Percentiles rank a stretch among this genome's conserved stretches.
These are phyloP conservation scores for Enteromius argenteus DNA, from an alignment of 2,797 vertebrate genomes.

Conservation along the genomic window DNA sequence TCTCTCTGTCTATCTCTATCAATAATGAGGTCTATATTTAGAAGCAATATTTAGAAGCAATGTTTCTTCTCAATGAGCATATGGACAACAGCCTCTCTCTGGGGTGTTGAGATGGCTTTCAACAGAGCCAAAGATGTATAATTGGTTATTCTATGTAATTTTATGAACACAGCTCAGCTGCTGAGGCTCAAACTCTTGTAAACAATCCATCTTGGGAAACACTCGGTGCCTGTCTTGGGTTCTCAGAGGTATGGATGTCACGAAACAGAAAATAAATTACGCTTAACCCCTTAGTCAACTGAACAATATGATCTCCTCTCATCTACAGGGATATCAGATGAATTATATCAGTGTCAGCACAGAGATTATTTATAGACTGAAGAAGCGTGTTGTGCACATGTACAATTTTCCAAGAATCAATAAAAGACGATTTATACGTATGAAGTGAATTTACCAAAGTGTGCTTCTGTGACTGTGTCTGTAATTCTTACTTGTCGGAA, in stretches of 20 bases:
- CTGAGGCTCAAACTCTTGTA: slow-evolving; percentile 78
- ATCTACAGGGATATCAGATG: slow-evolving; percentile 42
- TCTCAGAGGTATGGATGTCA: slow-evolving; percentile 68
- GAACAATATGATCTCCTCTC: slow-evolving; percentile 51
- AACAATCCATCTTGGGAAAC: slow-evolving; percentile 81
- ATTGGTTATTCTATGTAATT: slow-evolving; percentile 86
- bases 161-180: slow-evolving; percentile 80
- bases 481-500: not conserved
- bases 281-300: slow-evolving; percentile 61
- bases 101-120: slow-evolving; percentile 73
- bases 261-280: slow-evolving; percentile 61
- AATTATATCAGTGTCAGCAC: slow-evolving; percentile 24
- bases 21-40: slow-evolving; percentile 72
- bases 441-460: not conserved
- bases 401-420: slow-evolving; percentile 24
- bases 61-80: slow-evolving; percentile 74
- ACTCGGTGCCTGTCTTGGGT: slow-evolving; percentile 47
- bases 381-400: slow-evolving; percentile 25
- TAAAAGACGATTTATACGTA: not conserved
- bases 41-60: slow-evolving; percentile 75
- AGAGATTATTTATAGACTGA: slow-evolving; percentile 1
- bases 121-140: slow-evolving; percentile 78
- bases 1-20: not conserved
- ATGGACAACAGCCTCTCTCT: slow-evolving; percentile 75
- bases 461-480: not conserved